Evolutionary conservation across 2,888 invertebrate genomes (phyloP).

Genomic region (Eudasyphora cyanicolor): DNA sequence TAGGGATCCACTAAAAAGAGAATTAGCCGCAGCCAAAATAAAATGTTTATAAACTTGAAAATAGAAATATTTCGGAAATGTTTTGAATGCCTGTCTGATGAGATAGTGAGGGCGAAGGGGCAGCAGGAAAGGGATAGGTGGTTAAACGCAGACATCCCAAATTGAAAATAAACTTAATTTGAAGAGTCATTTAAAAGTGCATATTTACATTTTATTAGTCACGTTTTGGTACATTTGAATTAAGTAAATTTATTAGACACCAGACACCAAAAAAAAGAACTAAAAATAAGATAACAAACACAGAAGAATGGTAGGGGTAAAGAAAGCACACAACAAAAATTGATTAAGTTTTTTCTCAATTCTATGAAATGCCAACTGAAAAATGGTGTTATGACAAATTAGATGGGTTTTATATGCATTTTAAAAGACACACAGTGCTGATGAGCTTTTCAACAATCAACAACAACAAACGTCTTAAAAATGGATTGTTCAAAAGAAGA

Average conservation of each 20-base stretch:
- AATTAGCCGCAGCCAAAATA: neutral
- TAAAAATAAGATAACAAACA: slow-evolving; percentile 14
- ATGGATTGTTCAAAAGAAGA: neutral
- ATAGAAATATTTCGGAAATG: slow-evolving; percentile 17
- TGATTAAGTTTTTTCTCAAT: slow-evolving; percentile 9
- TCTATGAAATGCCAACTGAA: neutral
- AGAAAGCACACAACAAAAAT: neutral
- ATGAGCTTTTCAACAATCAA: neutral
- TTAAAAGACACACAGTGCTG: neutral
- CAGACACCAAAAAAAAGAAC: neutral
- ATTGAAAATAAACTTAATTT: neutral
- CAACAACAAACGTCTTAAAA: neutral
- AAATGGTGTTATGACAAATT: slow-evolving; percentile 31
- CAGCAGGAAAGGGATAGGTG: no score
- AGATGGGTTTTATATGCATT: neutral
- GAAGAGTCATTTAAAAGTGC: neutral
- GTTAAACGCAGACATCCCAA: neutral
- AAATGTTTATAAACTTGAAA: slow-evolving; percentile 11
- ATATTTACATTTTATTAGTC: slow-evolving; percentile 21
- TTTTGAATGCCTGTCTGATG: slow-evolving; percentile 40
- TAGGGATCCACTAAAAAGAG: neutral
- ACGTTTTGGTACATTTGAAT: neutral
- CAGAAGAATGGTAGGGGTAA: neutral
- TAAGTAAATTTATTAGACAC: neutral
- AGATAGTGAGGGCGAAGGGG: slow-evolving; percentile 9